These are phyloP conservation scores for Nematolebias whitei DNA, from an alignment of 2,113 vertebrate genomes.

Conservation along the genomic window DNA sequence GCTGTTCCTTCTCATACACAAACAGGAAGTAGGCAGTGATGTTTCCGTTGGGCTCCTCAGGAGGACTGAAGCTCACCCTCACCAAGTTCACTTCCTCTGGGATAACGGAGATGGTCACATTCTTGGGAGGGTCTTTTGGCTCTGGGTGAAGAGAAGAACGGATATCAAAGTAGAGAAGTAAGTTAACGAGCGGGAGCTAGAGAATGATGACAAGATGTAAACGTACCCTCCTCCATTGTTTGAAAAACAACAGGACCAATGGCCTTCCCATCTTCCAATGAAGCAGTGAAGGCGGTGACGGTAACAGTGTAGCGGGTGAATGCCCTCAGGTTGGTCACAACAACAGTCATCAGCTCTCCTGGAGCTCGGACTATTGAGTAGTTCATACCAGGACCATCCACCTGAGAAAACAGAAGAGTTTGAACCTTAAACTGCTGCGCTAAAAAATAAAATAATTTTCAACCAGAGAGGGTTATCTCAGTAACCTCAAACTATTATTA, in stretches of 20 bases:
- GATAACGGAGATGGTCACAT: slow-evolving; percentile 87
- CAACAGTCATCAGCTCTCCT: slow-evolving; percentile 80
- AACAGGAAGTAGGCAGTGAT: slow-evolving; percentile 89
- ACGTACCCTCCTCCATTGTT: slow-evolving; percentile 89
- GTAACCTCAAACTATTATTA: slow-evolving; percentile 10
- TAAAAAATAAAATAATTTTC: too few species aligned
- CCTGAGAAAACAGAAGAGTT: slow-evolving; percentile 68
- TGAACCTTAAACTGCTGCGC: too few species aligned
- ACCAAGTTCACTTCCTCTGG: slow-evolving; percentile 90
- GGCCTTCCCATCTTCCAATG: slow-evolving; percentile 82
- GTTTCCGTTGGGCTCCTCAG: slow-evolving; percentile 90
- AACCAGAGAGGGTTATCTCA: background rate
- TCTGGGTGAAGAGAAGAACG: slow-evolving; percentile 74
- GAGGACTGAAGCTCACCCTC: slow-evolving; percentile 89
- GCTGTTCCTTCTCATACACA: slow-evolving; percentile 84
- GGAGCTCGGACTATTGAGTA: slow-evolving; percentile 80
- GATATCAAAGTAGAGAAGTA: slow-evolving; percentile 3
- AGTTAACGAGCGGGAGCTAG: background rate
- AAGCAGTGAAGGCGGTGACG: slow-evolving; percentile 88
- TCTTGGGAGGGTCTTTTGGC: slow-evolving; percentile 92
- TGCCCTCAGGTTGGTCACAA: slow-evolving; percentile 86
- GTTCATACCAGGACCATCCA: slow-evolving; percentile 83
- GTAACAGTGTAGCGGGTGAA: slow-evolving; percentile 89
- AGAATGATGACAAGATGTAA: background rate
- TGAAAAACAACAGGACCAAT: slow-evolving; percentile 80